Evolutionary conservation across 2,113 vertebrate species (phyloP).

Genomic region (Pelodiscus sinensis): DNA sequence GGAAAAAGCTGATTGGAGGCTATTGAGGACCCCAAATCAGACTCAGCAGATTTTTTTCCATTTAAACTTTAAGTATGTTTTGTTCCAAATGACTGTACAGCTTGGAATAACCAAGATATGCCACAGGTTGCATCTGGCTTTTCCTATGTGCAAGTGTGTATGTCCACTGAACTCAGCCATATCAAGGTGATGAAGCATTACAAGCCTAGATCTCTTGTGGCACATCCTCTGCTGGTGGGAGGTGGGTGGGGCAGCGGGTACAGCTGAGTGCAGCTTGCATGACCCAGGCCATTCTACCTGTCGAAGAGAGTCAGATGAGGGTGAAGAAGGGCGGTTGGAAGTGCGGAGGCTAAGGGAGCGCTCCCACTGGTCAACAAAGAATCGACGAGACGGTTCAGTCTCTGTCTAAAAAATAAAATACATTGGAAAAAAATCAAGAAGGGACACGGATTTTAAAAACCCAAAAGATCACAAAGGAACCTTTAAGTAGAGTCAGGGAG

Average conservation of each 20-base stretch:
- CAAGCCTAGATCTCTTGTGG: slow-evolving; percentile 27
- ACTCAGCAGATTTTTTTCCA: neutral
- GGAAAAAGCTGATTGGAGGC: neutral
- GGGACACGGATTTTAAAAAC: slow-evolving; percentile 13
- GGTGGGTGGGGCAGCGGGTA: slow-evolving; percentile 22
- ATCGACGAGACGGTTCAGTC: slow-evolving; percentile 85
- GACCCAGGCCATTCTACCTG: slow-evolving; percentile 85
- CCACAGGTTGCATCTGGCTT: neutral
- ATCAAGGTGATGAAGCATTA: slow-evolving; percentile 28
- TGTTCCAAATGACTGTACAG: neutral
- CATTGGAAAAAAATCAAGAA: slow-evolving; percentile 42
- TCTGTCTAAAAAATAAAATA: slow-evolving; percentile 83
- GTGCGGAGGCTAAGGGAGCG: slow-evolving; percentile 81
- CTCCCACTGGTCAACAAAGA: slow-evolving; percentile 91
- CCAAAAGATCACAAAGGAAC: neutral
- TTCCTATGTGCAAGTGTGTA: neutral
- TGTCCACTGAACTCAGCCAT: neutral
- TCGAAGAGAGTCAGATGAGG: slow-evolving; percentile 85
- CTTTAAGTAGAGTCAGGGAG: neutral
- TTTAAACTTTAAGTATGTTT: accelerated
- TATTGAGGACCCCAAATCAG: neutral
- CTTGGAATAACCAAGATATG: neutral
- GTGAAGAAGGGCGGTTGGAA: slow-evolving; percentile 78
- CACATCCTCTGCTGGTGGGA: neutral
- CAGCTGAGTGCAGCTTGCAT: slow-evolving; percentile 32